Evolutionary conservation across 53 echinoderm and acorn worm genomes (phyloP), one percentile per base, ranked within the genome.

Genomic region (Holothuria scabra): DNA sequence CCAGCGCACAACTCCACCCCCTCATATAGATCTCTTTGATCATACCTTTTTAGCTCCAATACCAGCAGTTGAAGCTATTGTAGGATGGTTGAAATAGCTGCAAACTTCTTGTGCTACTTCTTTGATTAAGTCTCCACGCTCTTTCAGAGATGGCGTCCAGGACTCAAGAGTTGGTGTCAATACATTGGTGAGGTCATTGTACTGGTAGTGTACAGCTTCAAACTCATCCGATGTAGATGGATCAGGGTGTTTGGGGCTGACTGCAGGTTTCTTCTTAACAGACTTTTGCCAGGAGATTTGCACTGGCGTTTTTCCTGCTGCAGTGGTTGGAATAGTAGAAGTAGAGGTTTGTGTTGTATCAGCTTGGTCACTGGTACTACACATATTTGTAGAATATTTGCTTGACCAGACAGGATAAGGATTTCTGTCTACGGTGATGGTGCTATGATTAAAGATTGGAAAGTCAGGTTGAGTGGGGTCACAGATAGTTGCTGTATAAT

Each of bases 171-270:
- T 69, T 13, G 34, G 35, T 37, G 31, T 34, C 35, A 69, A 23
- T 22, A 69, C 35, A 69, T 34, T 69, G 31, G 69, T 69, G 69
- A 69, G 37, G 69, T 69, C 69, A 69, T 69, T 41, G 22, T 33
- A 69, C 69, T 69, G 32, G 34, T 32, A 69, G 35, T 34, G 11
- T 13, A 69, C 16, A 32, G 41, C 69, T 41, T 69, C 69, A 37
- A 37, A 37, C 23, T 69, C 69, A 5, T 69, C 69, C 23, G 41
- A 34, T 3, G 31, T 11, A 41, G 69, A 33, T 69, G 69, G 29
- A 34, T 69, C 12, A 3, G 34, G 22, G 21, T 22, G 35, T 41
- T 69, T 69, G 21, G 69, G 44, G 41, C 69, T 41, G 41, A 11
- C 13, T 34, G 21, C 69, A 69, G 35, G 8, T n/a, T 69, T 69